A percentile compares a stretch with the other conserved stretches of the same genome.
Evolutionary conservation across 2,113 vertebrate species (phyloP).

Genomic region (Ictidomys tridecemlineatus): DNA sequence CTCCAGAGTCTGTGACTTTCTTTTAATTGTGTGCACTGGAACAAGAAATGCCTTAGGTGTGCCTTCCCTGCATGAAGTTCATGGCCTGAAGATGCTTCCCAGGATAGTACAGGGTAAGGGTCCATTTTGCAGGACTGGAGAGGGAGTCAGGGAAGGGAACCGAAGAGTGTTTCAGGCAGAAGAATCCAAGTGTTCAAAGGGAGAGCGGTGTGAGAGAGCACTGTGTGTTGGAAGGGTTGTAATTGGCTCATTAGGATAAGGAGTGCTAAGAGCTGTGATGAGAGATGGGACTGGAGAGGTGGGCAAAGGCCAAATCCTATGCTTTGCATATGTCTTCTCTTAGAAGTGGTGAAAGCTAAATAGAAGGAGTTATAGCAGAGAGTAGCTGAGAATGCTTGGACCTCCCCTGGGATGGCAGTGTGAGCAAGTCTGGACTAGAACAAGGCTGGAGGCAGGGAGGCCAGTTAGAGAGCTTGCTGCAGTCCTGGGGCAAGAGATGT

Average conservation of each 20-base stretch:
- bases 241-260: neutral
- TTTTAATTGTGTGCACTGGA: neutral
- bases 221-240: neutral
- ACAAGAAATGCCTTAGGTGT: neutral
- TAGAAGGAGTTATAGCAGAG: neutral
- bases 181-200: neutral
- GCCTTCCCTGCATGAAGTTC: neutral
- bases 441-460: neutral
- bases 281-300: neutral
- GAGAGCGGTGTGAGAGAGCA: neutral
- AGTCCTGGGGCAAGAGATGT: neutral
- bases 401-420: neutral
- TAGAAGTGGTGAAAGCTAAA: neutral
- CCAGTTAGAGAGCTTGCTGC: neutral
- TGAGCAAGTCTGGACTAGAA: neutral
- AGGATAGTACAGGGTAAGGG: neutral
- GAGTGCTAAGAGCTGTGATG: neutral
- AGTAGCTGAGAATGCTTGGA: slow-evolving; percentile 23
- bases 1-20: neutral
- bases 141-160: neutral
- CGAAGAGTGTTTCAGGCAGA: neutral
- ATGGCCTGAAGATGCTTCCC: neutral
- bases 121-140: neutral
- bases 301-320: neutral
- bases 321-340: neutral